A percentile compares a stretch with the other conserved stretches of the same genome.
Evolutionary conservation across 2,113 vertebrate species (phyloP).

Genomic region (Alectura lathami): DNA sequence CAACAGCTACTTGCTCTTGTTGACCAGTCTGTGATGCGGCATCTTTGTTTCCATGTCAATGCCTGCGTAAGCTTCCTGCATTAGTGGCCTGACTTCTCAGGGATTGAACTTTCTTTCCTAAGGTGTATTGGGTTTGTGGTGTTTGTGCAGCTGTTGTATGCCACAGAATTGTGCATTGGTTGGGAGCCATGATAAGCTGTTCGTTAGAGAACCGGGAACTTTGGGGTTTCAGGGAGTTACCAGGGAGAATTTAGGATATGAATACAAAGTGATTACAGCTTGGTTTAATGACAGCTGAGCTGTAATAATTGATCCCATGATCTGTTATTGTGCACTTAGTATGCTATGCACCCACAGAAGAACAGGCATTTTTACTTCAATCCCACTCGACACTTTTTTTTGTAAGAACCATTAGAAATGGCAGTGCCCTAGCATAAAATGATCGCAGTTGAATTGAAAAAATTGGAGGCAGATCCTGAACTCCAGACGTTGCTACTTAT

Average conservation of each 20-base stretch:
- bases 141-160: not conserved
- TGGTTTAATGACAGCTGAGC: not conserved
- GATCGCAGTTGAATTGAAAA: not conserved
- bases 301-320: not conserved
- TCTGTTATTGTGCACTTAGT: not conserved
- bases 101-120: not conserved
- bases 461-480: not conserved
- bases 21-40: not conserved
- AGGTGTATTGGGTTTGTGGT: not conserved
- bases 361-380: not conserved
- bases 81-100: not conserved
- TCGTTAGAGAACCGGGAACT: not conserved
- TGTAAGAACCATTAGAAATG: not conserved
- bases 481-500: not conserved
- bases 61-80: not conserved
- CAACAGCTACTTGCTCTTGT: not conserved
- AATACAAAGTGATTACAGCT: not conserved
- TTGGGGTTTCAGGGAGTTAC: not conserved
- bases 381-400: not conserved
- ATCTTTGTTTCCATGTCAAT: not conserved
- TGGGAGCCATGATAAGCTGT: no score
- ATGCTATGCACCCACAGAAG: not conserved
- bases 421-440: not conserved
- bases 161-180: not conserved
- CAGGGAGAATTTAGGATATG: not conserved